Evolutionary conservation across 2,888 invertebrate genomes (phyloP), one percentile per base, ranked within the genome.

Genomic region (Protula sp.): DNA sequence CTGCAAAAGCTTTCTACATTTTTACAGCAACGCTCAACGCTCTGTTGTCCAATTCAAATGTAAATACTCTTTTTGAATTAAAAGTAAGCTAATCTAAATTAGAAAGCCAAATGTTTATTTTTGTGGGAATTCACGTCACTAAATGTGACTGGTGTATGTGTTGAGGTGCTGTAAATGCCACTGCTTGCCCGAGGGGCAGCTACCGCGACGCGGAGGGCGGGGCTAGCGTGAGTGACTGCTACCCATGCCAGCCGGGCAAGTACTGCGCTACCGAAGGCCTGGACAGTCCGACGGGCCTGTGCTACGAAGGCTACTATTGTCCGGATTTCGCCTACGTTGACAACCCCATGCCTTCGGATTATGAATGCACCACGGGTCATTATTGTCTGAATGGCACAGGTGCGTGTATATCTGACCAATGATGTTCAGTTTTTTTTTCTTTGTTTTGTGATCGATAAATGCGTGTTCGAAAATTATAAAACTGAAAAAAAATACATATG

Each of bases 251-350:
- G 1, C 71, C 72, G 0, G 79, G 79, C 1, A 72, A 62, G 54
- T 78, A 75, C 66, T 79, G 79, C 58, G 58, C 57, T 22, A 68
- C 69, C n/a, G 30, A n/a, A 3, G 78, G 77, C 3, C 67, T 75
- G 4, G 72, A 71, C 1, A 65, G 60, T 3, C 74, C 73, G 24
- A 70, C 76, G 31, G 77, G 75, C 5, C 61, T 65, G 3, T 79
- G 78, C 67, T 68, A 72, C 47, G 69, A 68, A 30, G 74, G 79
- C 1, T 78, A 73, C 62, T 79, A 78, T 67, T 79, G 79, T 59
- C 77, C 77, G 1, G 59, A 60, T 22, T 47, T 30, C 47, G 65
- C 63, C 28, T 28, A 57, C 24, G 57, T 62, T n/a, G 38, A 45
- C 29, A 30, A 30, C 2, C 45, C 57, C 9, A 24, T n/a, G 47